Evolutionary conservation across 2,797 vertebrate species (phyloP).

Genomic region (Sebastes iracundus): DNA sequence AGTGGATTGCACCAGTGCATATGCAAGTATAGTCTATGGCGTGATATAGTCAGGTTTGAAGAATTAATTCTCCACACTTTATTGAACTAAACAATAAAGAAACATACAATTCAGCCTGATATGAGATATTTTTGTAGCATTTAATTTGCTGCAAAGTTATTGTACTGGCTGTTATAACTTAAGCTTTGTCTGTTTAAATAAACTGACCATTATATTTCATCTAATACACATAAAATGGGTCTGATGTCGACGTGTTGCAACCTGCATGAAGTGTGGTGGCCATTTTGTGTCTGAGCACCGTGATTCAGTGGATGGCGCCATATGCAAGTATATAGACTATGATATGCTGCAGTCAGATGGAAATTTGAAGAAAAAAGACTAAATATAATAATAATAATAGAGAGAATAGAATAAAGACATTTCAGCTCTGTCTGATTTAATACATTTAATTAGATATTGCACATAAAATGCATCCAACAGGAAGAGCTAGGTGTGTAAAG

Average conservation of each 20-base stretch:
- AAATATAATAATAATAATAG: no score
- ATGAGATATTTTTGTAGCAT: neutral
- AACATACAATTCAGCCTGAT: neutral
- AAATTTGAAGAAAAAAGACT: neutral
- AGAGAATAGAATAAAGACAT: no score
- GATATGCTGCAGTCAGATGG: neutral
- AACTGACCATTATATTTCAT: neutral
- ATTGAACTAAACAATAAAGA: neutral
- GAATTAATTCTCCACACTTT: neutral
- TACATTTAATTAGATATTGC: no score
- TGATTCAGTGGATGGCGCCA: neutral
- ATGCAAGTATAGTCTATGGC: neutral
- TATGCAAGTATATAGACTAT: neutral
- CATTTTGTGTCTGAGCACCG: conserved; percentile 63
- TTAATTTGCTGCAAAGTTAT: neutral
- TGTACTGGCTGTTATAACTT: neutral
- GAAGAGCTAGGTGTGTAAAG: rapidly evolving
- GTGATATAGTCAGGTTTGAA: neutral
- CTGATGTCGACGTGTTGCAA: conserved; percentile 42
- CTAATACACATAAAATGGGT: neutral
- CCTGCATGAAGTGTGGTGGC: conserved; percentile 24
- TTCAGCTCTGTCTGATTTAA: no score
- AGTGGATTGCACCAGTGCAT: neutral
- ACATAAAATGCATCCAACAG: neutral
- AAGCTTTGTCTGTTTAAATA: neutral